Evolutionary conservation across 2,888 invertebrate genomes (phyloP), one percentile per base, ranked within the genome.

Genomic region (Eilema griseolum): DNA sequence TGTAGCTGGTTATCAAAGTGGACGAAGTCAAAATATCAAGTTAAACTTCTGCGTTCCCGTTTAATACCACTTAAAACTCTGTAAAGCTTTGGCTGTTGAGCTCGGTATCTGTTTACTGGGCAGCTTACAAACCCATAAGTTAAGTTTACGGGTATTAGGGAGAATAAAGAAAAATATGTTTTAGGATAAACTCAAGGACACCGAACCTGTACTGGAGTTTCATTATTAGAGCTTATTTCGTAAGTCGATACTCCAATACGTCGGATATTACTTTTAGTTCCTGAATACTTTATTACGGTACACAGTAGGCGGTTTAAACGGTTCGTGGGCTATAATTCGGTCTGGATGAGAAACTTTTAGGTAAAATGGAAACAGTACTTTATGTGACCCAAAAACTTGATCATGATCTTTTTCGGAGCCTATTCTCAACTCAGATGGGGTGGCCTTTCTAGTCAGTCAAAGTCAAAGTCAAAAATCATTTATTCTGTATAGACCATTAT

Each of bases 151-250:
- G 73, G 75, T 81, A 77, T 75, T 81, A 76, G 16, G 52, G 66
- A 70, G 62, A 61, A 74, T 71, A 70, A 79, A 78, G 75, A 81
- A 82, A 83, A 83, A 83, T 83, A 82, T 79, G 81, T 74, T 73
- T 71, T 65, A 65, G 75, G 75, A 80, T 80, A 73, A 69, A 66
- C 64, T 72, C 59, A 72, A 79, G 77, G 77, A 73, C 73, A 56
- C 16, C 8, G 60, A 65, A 33, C 67, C 74, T 71, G 65, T 77
- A 71, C 70, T 67, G 63, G 67, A 79, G 63, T 76, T 79, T 72
- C 72, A 72, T 83, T 81, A 81, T 76, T 72, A 73, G 33, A 46
- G 66, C 66, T 82, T 75, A 75, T 33, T 12, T 20, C n/a, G 28
- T 68, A 71, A 71, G 68, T 68, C 65, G 63, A 66, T 66, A 69